Evolutionary conservation across 2,113 vertebrate species (phyloP).

Genomic region (Otocyon megalotis): DNA sequence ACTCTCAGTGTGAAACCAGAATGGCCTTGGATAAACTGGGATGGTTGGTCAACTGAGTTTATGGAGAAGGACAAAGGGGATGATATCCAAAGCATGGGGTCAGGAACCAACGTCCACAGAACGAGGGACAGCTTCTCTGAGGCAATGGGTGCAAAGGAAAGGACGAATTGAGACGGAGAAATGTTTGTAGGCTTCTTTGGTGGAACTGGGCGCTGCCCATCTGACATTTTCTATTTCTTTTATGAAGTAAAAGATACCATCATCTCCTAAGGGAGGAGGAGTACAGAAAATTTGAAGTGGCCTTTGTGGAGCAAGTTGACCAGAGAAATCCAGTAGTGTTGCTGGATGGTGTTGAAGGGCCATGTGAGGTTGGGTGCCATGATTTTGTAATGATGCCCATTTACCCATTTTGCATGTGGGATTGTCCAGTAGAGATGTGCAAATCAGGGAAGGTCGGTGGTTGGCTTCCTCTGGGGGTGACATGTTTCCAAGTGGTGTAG

Average conservation of each 20-base stretch:
- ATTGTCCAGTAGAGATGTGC: neutral
- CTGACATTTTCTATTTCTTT: neutral
- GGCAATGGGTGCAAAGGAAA: neutral
- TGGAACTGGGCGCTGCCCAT: neutral
- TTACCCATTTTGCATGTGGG: neutral
- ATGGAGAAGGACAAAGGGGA: neutral
- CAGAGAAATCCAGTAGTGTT: neutral
- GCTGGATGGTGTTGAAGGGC: neutral
- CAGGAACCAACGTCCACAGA: neutral
- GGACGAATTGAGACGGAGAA: neutral
- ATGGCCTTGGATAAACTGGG: neutral
- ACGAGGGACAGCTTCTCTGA: neutral
- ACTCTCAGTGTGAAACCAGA: neutral
- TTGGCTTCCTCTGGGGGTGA: neutral
- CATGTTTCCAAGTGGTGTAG: neutral
- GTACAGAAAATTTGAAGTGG: neutral
- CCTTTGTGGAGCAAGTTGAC: neutral
- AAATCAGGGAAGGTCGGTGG: neutral
- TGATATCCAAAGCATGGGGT: neutral
- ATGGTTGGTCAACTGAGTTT: neutral
- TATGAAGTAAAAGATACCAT: neutral
- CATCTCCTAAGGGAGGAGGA: neutral
- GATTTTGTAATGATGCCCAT: neutral
- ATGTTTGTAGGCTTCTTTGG: too few relatives aligned
- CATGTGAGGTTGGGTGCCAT: neutral